Evolutionary conservation across 2,888 invertebrate genomes (phyloP), one percentile per base, ranked within the genome.

Genomic region (Meteorus colon): DNA sequence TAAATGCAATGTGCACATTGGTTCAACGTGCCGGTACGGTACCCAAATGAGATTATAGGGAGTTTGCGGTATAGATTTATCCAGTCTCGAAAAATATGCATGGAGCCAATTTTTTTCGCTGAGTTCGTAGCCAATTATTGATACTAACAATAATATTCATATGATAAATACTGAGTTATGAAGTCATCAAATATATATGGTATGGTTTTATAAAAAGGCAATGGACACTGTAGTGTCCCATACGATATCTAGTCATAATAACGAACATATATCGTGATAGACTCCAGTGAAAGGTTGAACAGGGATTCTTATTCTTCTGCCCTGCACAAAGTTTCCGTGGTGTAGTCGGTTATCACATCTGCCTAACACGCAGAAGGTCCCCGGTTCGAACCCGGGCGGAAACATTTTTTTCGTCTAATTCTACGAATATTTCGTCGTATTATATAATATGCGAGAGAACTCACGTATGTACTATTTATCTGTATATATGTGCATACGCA

Each of bases 331-430:
- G 65, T 65, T 65, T 65, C 37, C n/a, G 65, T 65, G 65, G 34
- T 65, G 34, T 41, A 65, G 65, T 29, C n/a, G 93, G 93, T 93
- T 93, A 93, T 93, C 93, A 93, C 93, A 93, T 94, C 93, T 93
- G 94, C 94, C 93, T 94, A 93, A 94, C 93, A 94, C 93, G 93
- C 94, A 93, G 93, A 93, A 93, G 84, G 85, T 83, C 85, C 84
- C 83, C 86, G 85, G 85, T 85, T 86, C 85, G 86, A 86, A 16
- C 62, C 31, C 62, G 31, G 63, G 34, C 34, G 63, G 63, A 63
- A 63, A 63, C 62, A 63, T 16, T 31, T 63, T n/a, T 63, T 63
- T 62, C 14, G 0, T 48, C 14, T n/a, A 16, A 16, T 48, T 48
- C n/a, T 48, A 4, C n/a, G 34, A 48, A n/a, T 48, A 5, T 48